These are phyloP conservation scores for Cynodonichthys magdalenae DNA, from an alignment of 2,797 vertebrate species.

Conservation along the genomic window DNA sequence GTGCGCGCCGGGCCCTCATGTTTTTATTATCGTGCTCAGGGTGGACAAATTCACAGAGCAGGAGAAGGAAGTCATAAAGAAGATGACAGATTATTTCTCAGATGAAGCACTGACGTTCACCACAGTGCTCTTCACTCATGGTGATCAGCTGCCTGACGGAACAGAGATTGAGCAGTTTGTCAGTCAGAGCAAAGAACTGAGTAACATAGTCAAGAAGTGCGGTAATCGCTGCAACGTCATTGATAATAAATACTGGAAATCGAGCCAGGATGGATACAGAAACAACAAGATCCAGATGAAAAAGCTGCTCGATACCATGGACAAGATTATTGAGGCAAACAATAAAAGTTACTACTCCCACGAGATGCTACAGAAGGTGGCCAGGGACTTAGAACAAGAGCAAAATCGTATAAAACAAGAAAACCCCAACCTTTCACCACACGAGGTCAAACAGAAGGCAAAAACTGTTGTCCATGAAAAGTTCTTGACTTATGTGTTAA, in stretches of 20 bases:
- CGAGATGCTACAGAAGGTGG: neutral
- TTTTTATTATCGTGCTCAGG: conserved; percentile 25
- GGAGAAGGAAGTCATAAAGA: conserved; percentile 1
- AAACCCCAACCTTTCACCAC: rapidly evolving
- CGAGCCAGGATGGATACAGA: neutral
- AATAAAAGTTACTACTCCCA: conserved; percentile 13
- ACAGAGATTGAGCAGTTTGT: neutral
- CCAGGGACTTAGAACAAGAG: rapidly evolving
- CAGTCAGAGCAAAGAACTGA: neutral
- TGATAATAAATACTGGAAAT: conserved; percentile 10
- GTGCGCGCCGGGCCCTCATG: conserved; percentile 3
- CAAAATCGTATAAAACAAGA: rapidly evolving
- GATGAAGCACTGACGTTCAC: neutral
- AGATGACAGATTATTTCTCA: conserved; percentile 1
- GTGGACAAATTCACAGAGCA: conserved; percentile 27
- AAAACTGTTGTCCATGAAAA: rapidly evolving
- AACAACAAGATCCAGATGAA: conserved; percentile 34
- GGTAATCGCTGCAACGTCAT: conserved; percentile 1
- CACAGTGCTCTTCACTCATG: conserved; percentile 4
- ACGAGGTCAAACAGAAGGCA: neutral
- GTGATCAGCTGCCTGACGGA: neutral
- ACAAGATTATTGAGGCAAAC: conserved; percentile 15
- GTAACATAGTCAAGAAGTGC: neutral
- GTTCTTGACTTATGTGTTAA: rapidly evolving
- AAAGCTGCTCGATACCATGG: conserved; percentile 34